Evolutionary conservation across 2,797 vertebrate genomes (phyloP).

Genomic region (Enteromius radiatus): DNA sequence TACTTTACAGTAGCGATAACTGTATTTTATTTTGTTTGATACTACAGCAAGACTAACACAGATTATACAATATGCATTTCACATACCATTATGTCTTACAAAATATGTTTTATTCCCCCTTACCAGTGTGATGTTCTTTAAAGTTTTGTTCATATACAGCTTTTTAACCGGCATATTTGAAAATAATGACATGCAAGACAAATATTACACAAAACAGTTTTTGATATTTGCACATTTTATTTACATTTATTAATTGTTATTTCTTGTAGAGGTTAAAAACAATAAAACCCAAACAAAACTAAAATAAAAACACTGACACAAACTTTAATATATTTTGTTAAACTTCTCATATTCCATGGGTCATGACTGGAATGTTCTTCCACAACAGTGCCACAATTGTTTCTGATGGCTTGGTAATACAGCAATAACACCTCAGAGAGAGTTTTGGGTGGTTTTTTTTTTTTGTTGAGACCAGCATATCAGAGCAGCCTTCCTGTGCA

Average conservation of each 20-base stretch:
- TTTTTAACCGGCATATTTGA: neutral
- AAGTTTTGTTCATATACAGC: neutral
- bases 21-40: neutral
- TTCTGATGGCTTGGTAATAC: neutral
- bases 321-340: slow-evolving; percentile 9
- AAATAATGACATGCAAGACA: neutral
- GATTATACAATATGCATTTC: neutral
- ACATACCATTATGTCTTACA: neutral
- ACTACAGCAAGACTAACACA: neutral
- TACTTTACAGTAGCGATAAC: neutral
- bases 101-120: neutral
- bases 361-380: neutral
- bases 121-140: neutral
- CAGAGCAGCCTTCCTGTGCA: slow-evolving; percentile 83
- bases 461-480: slow-evolving; percentile 16
- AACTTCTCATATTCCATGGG: neutral
- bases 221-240: slow-evolving; percentile 28
- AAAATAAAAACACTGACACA: slow-evolving; percentile 1
- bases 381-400: neutral
- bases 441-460: neutral
- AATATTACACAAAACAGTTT: neutral
- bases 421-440: too few species aligned
- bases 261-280: neutral
- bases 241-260: slow-evolving; percentile 3
- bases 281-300: slow-evolving; percentile 8